These are phyloP conservation scores for Andrena camellia DNA, from an alignment of 2,888 invertebrate species.

Conservation along the genomic window DNA sequence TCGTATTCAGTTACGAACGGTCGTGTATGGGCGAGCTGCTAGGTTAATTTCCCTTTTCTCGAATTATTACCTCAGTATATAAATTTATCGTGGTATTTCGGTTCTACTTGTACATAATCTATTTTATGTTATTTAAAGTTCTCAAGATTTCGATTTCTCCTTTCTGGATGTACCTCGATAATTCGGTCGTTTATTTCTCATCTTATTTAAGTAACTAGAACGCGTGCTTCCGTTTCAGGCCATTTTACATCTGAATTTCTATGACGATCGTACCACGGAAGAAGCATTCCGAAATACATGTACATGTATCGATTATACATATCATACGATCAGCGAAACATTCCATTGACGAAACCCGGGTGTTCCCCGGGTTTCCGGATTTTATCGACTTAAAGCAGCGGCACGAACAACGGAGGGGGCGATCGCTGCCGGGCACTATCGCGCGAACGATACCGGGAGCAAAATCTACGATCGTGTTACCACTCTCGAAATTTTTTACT, in stretches of 20 bases:
- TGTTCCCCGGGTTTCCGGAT: constrained; percentile 31
- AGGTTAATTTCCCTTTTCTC: constrained; percentile 22
- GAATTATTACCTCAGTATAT: constrained; percentile 31
- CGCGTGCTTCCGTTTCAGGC: background rate
- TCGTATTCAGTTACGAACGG: constrained; percentile 5
- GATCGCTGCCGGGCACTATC: background rate
- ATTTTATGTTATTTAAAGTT: constrained; percentile 29
- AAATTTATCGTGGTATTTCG: constrained; percentile 28
- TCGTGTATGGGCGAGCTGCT: background rate
- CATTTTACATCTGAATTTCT: constrained; percentile 14
- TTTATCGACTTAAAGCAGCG: constrained; percentile 22
- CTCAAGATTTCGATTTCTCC: background rate
- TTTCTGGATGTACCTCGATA: background rate
- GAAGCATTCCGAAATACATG: constrained; percentile 24
- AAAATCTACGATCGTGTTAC: constrained; percentile 49
- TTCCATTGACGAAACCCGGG: constrained; percentile 23
- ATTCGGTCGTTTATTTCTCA: background rate
- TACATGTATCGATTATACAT: constrained; percentile 26
- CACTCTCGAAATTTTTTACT: constrained; percentile 38
- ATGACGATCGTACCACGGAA: constrained; percentile 38
- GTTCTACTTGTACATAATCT: constrained; percentile 31
- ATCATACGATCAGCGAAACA: constrained; percentile 28
- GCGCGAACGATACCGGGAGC: background rate
- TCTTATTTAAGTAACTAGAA: background rate
- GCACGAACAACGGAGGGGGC: background rate